Evolutionary conservation across 2,113 vertebrate species (phyloP), one percentile per base, ranked within the genome.

Genomic region (Eclectus roratus): DNA sequence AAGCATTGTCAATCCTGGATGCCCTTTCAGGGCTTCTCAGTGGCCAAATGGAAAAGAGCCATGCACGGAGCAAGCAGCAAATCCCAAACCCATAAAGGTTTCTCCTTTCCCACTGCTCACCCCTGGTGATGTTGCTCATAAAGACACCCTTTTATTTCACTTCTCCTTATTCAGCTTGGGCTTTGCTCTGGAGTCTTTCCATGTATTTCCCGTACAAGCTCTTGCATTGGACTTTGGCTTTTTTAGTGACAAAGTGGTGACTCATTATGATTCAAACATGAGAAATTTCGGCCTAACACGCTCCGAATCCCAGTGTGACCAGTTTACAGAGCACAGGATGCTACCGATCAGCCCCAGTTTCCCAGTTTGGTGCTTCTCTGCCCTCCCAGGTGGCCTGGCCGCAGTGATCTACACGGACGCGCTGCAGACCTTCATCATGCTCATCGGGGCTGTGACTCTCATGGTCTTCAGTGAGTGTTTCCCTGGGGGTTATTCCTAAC

Each of bases 331-430:
- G 56, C 55, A 15, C 55, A n/a, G 33, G 20, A 58, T 4, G 55
- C 56, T 35, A 14, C 13, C 7, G 4, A 10, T 35, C 56, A 15
- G 33, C 15, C 11, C 70, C 86, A 4, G 46, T 7, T 79, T 20
- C 49, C 15, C 35, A 24, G 23, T 25, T 24, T 7, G 9, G 60
- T 46, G 39, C 60, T 73, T 41, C 60, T 93, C 50, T 79, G 91
- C 79, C 25, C 24, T 29, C 37, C 11, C 85, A 99, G 99, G 99
- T 94, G 99, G 99, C 61, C 98, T 99, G 96, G 99, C 99, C 13
- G 99, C 99, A 1, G 99, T 99, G 46, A 99, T 99, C 94, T 99
- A 99, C 97, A 99, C 99, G 0, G 99, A 99, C 5, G 98, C 99
- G 3, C 97, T 98, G 73, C 99, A 99, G 93, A 99, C 99, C 2